Base-by-base conservation (phyloP, 1,140 invertebrate genomes). In the Whitmania pigra region DNA sequence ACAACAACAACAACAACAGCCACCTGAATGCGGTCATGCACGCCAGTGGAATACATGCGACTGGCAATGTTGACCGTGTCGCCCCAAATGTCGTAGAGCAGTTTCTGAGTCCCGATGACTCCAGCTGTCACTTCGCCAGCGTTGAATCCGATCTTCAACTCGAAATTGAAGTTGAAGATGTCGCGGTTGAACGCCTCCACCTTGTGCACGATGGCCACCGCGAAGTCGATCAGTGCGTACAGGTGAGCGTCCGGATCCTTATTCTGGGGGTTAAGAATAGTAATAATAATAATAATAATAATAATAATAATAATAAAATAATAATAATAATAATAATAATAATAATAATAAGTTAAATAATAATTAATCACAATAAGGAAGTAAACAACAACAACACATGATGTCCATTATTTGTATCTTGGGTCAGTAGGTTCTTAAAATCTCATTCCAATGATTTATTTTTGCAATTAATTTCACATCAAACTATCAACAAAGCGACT, bases 11-110 rank as follows among this genome's bases (percentile, higher is more conserved):
- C 9, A 17, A 49, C 9, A 36, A 36, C 6, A 36, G 31, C 11
- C 9, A 74, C 73, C 36, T 74, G 74, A 15, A 74, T 74, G 36
- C 55, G 53, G 20, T 67, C 71, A 13, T 68, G 43, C n/a, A 89
- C 76, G 0, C 82, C 82, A n/a, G 81, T 83, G 9, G 92, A 93
- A 79, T 98, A 94, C 94, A 87, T 96, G 70, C 94, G 84, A 6
- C 90, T 93, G 0, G 94, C 93, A 70, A 97, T 94, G 82, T 98
- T 98, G 0, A 97, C 94, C 0, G 94, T 93, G 82, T 98, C 94
- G 0, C 95, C 94, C 95, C 95, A 98, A 70, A 98, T 97, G 80
- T 97, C 95, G 76, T 96, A 98, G 78, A 94, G 92, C 22, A 97
- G 83, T 79, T 97, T 97, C 0, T 90, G 91, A 0, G 93, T 96